Base-by-base conservation (phyloP, 2,113 vertebrate species). In the Bufo bufo region DNA sequence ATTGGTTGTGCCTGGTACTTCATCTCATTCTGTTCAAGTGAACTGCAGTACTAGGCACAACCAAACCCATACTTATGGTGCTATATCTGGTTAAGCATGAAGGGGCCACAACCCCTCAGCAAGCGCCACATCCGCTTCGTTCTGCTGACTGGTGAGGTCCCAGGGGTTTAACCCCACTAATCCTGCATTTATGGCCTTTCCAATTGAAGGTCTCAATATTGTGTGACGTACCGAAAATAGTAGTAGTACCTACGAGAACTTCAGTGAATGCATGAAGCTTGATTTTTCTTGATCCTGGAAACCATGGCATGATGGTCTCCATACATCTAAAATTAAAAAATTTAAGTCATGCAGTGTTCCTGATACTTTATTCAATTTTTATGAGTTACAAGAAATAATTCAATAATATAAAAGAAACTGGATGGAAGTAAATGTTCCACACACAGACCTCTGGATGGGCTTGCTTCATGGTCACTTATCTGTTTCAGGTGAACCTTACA, bases 401-500 rank as follows among this genome's bases (percentile, higher is more conserved):
- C 9, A 52, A 52, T 9, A 52, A 9, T 6, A 52, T 52, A 6
- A 9, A 5, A 52, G 52, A 6, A 52, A 52, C 3, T 52, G 52
- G 52, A 52, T 5, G 5, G 5, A 52, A 5, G 52, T 52, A 66
- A 6, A 1, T 9, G 23, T 66, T 66, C 7, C 63, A 23, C 6
- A 66, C 1, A 33, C n/a, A n/a, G n/a, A n/a, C n/a, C 33, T 33
- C 33, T 33, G 33, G 33, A 33, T 33, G 33, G 33, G 33, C 33
- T 33, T 33, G 33, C 33, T 63, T 59, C 1, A 59, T 61, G 50
- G 19, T 33, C 4, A 9, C 56, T 33, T 52, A 3, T 23, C 56
- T 75, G 20, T 56, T 94, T 83, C 90, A 96, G 93, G 94, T 96
- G 96, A 96, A 87, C 97, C 98, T 0, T 94, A 94, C 77, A 92